Conservation (phyloP, 2,888 invertebrate genomes). For the Lycia hirtaria region DNA sequence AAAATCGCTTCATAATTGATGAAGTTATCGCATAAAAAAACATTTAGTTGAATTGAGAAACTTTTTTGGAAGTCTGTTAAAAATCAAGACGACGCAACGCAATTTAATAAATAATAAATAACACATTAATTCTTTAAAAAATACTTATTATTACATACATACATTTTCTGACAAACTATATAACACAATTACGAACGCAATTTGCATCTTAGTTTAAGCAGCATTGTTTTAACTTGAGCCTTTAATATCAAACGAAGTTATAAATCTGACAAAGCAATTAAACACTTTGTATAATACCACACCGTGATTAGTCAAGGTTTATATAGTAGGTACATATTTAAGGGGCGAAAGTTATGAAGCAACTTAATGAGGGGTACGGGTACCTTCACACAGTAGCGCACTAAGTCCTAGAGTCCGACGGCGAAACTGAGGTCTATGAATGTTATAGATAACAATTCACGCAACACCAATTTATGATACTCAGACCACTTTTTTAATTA, state of each 20-base stretch:
- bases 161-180: neutral
- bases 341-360: conserved; percentile 29
- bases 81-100: no score
- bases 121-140: neutral
- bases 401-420: no score
- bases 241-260: conserved; percentile 17
- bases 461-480: no score
- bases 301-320: conserved; percentile 33
- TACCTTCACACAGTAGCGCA: conserved; percentile 18
- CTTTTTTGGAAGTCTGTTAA: no score
- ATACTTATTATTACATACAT: neutral
- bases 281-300: conserved; percentile 29
- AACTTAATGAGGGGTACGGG: conserved; percentile 23
- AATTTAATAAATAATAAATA: no score
- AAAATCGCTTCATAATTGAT: no score
- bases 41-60: no score
- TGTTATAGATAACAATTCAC: no score
- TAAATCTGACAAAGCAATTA: conserved; percentile 28
- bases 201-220: neutral
- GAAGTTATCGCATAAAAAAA: no score
- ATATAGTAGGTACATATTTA: conserved; percentile 32
- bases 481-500: no score
- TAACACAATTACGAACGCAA: neutral
- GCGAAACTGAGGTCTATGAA: no score
- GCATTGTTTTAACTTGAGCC: conserved; percentile 9